Conservation (phyloP, 2,113 vertebrate genomes). For the Struthidea cinerea region DNA sequence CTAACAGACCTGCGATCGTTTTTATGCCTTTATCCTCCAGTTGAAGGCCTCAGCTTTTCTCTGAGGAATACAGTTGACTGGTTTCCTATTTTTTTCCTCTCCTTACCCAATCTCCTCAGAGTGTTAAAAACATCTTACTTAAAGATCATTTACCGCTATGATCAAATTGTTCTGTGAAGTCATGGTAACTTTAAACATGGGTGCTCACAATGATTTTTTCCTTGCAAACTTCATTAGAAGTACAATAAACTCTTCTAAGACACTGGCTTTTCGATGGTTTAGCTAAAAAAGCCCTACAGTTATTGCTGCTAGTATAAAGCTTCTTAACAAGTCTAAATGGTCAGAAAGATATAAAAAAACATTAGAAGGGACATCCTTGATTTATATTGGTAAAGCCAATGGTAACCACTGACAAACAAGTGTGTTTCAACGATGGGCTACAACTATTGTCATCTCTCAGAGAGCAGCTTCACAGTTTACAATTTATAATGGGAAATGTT, state of each 20-base stretch:
- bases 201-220: background rate
- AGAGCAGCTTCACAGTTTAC: background rate
- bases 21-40: background rate
- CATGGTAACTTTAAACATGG: background rate
- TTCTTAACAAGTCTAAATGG: background rate
- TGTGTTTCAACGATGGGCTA: background rate
- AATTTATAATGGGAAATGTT: background rate
- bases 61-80: background rate
- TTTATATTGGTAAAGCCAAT: background rate
- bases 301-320: background rate
- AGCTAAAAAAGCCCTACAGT: background rate
- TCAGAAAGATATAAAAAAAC: background rate
- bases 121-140: background rate
- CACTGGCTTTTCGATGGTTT: background rate
- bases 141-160: background rate
- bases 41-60: background rate
- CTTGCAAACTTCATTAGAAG: background rate
- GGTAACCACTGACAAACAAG: background rate
- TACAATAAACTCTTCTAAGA: background rate
- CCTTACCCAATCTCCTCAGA: background rate
- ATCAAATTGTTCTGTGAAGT: background rate
- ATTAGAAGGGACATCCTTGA: background rate
- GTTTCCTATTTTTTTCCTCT: background rate
- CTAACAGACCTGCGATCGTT: background rate
- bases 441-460: background rate